A percentile compares a stretch with the other conserved stretches of the same genome.
phyloP scores from a whole-genome alignment of 1,140 invertebrate species.

The Physella acuta region DNA sequence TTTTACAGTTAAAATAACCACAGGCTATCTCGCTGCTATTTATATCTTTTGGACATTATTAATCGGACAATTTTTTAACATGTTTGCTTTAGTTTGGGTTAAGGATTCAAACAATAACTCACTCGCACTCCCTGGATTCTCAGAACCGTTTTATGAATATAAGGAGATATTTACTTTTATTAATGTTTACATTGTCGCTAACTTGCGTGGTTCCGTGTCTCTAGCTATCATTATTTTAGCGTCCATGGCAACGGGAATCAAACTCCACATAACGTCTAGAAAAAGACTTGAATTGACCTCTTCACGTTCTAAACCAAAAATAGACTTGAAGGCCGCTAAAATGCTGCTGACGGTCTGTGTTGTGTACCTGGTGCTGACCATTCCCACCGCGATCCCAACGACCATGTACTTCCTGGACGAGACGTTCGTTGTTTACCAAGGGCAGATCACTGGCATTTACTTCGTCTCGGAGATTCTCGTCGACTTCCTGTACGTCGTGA shows the following conservation, averaged over 20 bases:
- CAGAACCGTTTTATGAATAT: background rate
- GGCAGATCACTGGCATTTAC: background rate
- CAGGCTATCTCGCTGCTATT: background rate
- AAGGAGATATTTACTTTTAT: background rate
- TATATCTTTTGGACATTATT: background rate
- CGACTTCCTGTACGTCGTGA: constrained; percentile 4
- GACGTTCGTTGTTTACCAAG: background rate
- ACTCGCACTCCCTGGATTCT: background rate
- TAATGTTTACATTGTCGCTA: background rate
- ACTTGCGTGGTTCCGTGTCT: background rate
- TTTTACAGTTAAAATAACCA: background rate
- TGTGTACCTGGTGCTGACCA: background rate
- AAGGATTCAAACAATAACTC: background rate
- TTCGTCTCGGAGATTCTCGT: background rate
- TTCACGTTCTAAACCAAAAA: background rate
- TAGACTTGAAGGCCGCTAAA: background rate
- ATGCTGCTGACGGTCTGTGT: constrained; percentile 2
- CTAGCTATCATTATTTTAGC: background rate
- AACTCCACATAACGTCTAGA: background rate
- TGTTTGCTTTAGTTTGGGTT: background rate
- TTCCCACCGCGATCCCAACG: background rate
- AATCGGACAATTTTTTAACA: background rate
- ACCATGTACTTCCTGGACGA: background rate
- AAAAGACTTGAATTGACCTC: background rate
- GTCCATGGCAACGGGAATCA: background rate